Base-by-base conservation (phyloP, 1,140 invertebrate genomes). In the Delia radicum region DNA sequence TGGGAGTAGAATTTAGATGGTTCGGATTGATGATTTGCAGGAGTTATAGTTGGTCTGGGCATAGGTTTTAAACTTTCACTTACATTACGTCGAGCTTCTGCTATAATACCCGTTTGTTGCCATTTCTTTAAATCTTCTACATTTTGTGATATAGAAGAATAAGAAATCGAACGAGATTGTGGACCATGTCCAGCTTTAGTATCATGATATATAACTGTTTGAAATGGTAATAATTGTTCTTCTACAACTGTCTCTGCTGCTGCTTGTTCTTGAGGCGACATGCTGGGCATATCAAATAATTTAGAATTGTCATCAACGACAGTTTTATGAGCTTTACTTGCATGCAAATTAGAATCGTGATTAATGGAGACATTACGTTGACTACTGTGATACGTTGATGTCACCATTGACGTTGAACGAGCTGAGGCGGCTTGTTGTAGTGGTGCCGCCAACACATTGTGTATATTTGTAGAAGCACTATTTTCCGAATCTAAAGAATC, bases 121-220 rank as follows among this genome's bases (percentile, higher is more conserved):
- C 83, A 85, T 69, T 77, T 61, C 21, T 80, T 81, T 71, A 85
- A 46, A 77, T 84, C 83, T 8, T 85, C 86, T 63, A 88, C 81
- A 42, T 85, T 82, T 77, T 88, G 88, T 28, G 87, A 85, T 46
- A 88, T 84, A 24, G 87, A 87, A 61, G 87, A 88, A 55, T 90
- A 90, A 0, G 87, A 87, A 48, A 89, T 88, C 5, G 88, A 88
- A 77, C 88, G 86, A 10, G 84, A 86, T 62, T 86, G 81, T 27
- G 83, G 84, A 37, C 81, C 81, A 26, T 75, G 77, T 31, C 85
- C 83, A 21, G 88, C 82, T 73, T 87, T 88, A 21, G 84, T 87
- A 69, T 90, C 88, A 74, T 90, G 89, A 78, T 89, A 90, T 67
- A 89, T 87, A n/a, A 89, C 81, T 26, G 87, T 87, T 78, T 88